Evolutionary conservation across 1,140 invertebrate genomes (phyloP).

Genomic region (Caenorhabditis elegans): WBcel235 BX284606.5:2690001-2690500

Average conservation of each 20-base stretch:
- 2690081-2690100: constrained; percentile 21
- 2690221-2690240: constrained; percentile 35
- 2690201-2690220: constrained; percentile 29
- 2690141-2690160: constrained; percentile 47
- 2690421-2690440: constrained; percentile 32
- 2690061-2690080: constrained; percentile 43
- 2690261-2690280: constrained; percentile 48
- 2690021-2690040: too few species aligned
- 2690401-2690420: constrained; percentile 33
- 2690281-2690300: constrained; percentile 46
- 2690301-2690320: neutral
- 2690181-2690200: constrained; percentile 48
- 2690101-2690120: constrained; percentile 40
- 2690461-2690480: constrained; percentile 38
- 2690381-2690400: constrained; percentile 40
- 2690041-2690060: constrained; percentile 43
- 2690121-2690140: constrained; percentile 35
- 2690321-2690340: neutral
- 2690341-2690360: constrained; percentile 46
- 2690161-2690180: constrained; percentile 52
- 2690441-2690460: constrained; percentile 38
- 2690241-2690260: constrained; percentile 40
- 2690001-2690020: too few species aligned
- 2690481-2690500: constrained; percentile 33
- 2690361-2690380: constrained; percentile 39